Evolutionary conservation across 2,113 vertebrate genomes (phyloP).

Genomic region (Microtus ochrogaster): DNA sequence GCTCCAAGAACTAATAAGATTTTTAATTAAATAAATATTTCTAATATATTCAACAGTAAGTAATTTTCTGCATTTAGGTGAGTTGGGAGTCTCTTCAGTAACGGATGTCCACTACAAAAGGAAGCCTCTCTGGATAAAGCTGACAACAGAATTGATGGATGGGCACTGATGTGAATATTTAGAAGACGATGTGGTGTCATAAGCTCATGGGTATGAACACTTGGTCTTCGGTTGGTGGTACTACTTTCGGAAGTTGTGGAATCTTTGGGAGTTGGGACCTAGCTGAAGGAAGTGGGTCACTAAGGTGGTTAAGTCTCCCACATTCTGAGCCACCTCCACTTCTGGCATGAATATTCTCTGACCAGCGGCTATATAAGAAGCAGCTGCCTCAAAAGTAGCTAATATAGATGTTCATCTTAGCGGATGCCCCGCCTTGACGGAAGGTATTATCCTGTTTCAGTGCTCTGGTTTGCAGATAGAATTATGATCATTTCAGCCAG

Average conservation of each 20-base stretch:
- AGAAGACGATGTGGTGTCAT: neutral
- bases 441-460: neutral
- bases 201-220: neutral
- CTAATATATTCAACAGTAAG: neutral
- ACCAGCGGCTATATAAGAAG: neutral
- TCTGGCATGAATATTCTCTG: neutral
- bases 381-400: neutral
- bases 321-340: neutral
- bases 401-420: neutral
- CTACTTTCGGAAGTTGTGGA: neutral
- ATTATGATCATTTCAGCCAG: constrained; percentile 31
- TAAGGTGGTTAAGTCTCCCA: neutral
- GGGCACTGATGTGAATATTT: neutral
- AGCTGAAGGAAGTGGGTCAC: neutral
- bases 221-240: neutral
- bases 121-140: neutral
- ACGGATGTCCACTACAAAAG: neutral
- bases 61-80: neutral
- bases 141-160: neutral
- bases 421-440: neutral
- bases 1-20: neutral
- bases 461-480: constrained; percentile 26
- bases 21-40: neutral
- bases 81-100: neutral
- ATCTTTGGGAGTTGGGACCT: neutral